These are phyloP conservation scores for Acanthacorydalis orientalis DNA, from an alignment of 2,888 invertebrate species.

Conservation along the genomic window DNA sequence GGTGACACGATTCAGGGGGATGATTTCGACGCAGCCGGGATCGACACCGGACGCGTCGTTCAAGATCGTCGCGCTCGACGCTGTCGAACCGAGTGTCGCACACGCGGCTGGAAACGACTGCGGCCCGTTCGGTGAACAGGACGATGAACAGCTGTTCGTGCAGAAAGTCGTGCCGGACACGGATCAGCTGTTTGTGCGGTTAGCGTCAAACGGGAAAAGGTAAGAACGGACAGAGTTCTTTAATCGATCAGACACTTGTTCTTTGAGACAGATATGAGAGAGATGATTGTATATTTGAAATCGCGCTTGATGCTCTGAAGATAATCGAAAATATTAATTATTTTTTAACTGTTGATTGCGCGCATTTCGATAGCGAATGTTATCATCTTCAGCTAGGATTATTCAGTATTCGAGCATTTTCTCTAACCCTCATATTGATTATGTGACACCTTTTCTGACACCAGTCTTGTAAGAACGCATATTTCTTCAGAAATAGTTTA, in stretches of 20 bases:
- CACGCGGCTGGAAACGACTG: constrained; percentile 47
- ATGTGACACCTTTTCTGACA: no score
- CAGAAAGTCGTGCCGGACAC: constrained; percentile 97
- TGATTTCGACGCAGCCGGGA: constrained; percentile 98
- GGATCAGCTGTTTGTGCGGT: constrained; percentile 81
- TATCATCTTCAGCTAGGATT: no score
- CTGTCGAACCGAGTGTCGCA: constrained; percentile 45
- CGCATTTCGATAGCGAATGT: no score
- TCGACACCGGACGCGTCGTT: constrained; percentile 95
- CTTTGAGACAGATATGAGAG: no score
- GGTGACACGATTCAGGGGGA: constrained; percentile 90
- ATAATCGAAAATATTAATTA: no score
- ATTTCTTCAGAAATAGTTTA: no score
- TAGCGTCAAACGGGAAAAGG: constrained; percentile 91
- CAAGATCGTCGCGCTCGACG: constrained; percentile 75
- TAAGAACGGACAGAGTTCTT: constrained; percentile 17
- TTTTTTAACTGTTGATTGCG: no score
- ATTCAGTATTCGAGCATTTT: no score
- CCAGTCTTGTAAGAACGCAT: no score
- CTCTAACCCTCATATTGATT: no score
- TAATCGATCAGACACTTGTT: not conserved
- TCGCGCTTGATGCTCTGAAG: no score
- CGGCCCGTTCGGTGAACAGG: constrained; percentile 94
- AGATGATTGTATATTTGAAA: no score
- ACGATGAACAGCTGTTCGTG: constrained; percentile 95